Evolutionary conservation across 2,888 invertebrate genomes (phyloP).

Genomic region (Lasiommata megera): DNA sequence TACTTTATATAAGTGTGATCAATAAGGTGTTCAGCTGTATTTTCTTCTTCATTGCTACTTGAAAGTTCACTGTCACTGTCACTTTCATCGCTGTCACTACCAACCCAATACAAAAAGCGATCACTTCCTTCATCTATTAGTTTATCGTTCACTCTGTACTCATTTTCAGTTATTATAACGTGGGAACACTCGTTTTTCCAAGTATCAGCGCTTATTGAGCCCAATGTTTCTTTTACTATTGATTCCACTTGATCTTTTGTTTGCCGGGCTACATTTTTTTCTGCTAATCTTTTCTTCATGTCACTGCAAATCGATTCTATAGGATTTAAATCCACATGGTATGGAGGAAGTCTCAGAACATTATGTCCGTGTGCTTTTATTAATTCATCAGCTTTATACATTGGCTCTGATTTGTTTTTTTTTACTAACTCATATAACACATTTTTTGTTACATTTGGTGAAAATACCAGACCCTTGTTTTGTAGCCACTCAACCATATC

Average conservation of each 20-base stretch:
- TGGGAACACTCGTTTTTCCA: not conserved
- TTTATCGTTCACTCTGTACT: too few species aligned
- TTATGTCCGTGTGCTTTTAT: not conserved
- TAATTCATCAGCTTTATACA: not conserved
- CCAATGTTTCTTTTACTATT: not conserved
- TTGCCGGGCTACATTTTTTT: not conserved
- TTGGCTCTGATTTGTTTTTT: not conserved
- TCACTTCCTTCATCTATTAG: too few species aligned
- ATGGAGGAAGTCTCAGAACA: not conserved
- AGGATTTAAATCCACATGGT: not conserved
- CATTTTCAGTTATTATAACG: too few species aligned
- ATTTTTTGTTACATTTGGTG: not conserved
- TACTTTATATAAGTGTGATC: too few species aligned
- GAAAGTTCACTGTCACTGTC: too few species aligned
- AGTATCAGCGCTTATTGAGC: not conserved
- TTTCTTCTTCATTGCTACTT: too few species aligned
- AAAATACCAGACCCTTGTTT: not conserved
- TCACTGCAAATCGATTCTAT: not conserved
- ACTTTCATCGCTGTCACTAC: too few species aligned
- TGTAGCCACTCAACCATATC: not conserved
- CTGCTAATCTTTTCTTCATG: not conserved
- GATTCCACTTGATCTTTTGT: not conserved
- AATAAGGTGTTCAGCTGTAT: too few species aligned
- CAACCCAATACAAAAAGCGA: too few species aligned
- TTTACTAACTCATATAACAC: not conserved